Evolutionary conservation across 2,888 invertebrate genomes (phyloP).

Genomic region (Venusia cambrica): DNA sequence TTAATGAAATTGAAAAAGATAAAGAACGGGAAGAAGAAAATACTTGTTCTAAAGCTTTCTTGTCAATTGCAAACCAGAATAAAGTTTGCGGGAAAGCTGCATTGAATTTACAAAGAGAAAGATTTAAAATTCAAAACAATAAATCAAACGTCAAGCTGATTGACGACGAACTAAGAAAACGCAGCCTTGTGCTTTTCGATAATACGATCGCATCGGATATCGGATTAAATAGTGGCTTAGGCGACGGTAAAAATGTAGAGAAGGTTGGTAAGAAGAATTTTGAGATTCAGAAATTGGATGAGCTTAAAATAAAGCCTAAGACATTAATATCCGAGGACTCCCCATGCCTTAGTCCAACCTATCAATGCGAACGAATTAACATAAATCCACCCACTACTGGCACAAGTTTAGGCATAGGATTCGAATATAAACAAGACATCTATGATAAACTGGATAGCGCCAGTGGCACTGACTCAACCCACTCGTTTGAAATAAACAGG

Average conservation of each 20-base stretch:
- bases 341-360: too few relatives aligned
- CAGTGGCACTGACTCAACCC: slow-evolving; percentile 59
- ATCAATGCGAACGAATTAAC: too few relatives aligned
- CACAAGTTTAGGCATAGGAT: slow-evolving; percentile 34
- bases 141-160: slow-evolving; percentile 24
- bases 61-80: slow-evolving; percentile 2
- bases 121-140: slow-evolving; percentile 11
- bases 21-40: neutral
- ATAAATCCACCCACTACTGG: too few relatives aligned
- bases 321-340: slow-evolving; percentile 26
- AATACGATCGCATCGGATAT: slow-evolving; percentile 9
- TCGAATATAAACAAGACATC: slow-evolving; percentile 47
- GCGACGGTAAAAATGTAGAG: slow-evolving; percentile 3
- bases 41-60: neutral
- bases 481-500: slow-evolving; percentile 57
- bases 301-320: slow-evolving; percentile 20
- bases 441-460: slow-evolving; percentile 69
- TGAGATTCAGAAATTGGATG: slow-evolving; percentile 25
- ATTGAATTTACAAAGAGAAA: slow-evolving; percentile 4
- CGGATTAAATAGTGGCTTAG: slow-evolving; percentile 7
- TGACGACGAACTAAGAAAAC: slow-evolving; percentile 37
- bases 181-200: slow-evolving; percentile 35
- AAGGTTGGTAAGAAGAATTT: slow-evolving; percentile 11
- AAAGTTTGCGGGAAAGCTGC: neutral
- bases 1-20: slow-evolving; percentile 1